Conservation (phyloP, 2,888 invertebrate genomes). For the Lochmaea capreae region DNA sequence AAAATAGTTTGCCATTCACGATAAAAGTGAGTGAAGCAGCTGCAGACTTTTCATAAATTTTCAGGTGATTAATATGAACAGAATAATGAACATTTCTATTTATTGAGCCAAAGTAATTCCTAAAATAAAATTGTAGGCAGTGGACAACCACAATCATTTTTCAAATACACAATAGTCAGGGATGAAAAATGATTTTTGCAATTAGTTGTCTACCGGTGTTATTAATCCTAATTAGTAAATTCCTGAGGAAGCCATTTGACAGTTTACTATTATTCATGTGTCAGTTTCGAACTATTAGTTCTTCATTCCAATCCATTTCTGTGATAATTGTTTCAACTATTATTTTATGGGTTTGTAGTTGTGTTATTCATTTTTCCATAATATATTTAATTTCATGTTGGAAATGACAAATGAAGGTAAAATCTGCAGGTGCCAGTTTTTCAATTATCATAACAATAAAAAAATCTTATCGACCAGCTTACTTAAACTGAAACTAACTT, state of each 20-base stretch:
- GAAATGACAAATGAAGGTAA: neutral
- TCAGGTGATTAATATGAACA: too few species aligned
- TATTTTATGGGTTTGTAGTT: neutral
- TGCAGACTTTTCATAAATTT: too few species aligned
- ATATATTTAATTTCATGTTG: neutral
- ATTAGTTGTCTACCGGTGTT: constrained; percentile 11
- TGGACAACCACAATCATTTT: neutral
- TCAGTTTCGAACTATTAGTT: constrained; percentile 6
- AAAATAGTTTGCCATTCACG: too few species aligned
- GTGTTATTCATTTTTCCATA: neutral
- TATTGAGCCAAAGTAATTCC: too few species aligned
- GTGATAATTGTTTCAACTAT: constrained; percentile 11
- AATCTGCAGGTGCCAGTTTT: too few species aligned
- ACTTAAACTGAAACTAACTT: too few species aligned
- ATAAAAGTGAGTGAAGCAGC: too few species aligned
- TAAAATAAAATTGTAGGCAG: neutral
- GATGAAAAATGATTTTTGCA: constrained; percentile 14
- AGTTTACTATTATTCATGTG: constrained; percentile 12
- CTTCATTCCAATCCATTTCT: neutral
- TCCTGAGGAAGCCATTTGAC: constrained; percentile 4
- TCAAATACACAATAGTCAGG: neutral
- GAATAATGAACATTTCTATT: too few species aligned
- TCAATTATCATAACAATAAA: too few species aligned
- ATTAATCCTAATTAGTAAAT: constrained; percentile 15
- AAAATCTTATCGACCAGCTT: too few species aligned